Evolutionary conservation across 2,797 vertebrate genomes (phyloP), one percentile per base, ranked within the genome.

Genomic region (Smutsia gigantea): DNA sequence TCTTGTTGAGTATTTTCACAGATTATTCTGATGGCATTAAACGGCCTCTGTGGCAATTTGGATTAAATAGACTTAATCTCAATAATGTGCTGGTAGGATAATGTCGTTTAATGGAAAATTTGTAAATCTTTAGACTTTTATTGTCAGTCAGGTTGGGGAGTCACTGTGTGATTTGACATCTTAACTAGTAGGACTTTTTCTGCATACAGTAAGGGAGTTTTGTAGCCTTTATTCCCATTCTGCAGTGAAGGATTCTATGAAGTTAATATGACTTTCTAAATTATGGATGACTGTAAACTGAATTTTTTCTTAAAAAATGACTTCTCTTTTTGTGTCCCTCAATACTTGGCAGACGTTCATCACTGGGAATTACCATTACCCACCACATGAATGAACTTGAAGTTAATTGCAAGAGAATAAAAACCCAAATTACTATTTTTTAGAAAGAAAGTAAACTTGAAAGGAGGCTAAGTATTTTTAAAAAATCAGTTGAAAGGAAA

Each of bases 1-100:
- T 75, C 66, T 66, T 87, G 31, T 31, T 92, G 82, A 79, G 27
- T 87, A 89, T 89, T 96, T 97, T 95, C 66, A 95, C 74, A 93
- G 59, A 81, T 96, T 55, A 77, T 87, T 95, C 31, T 96, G 74
- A 93, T 92, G 90, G 49, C 42, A 95, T 96, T 93, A 95, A 87
- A 84, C 55, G 15, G 93, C 64, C 87, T 96, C 75, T 91, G 42
- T 94, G 84, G 69, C 66, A 42, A 66, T 94, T 92, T 74, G 59
- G 59, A 87, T 94, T 91, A 84, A 55, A 63, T 83, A 55, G 39
- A 95, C 53, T 72, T 95, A 87, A 93, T 94, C 37, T 93, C 49
- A 87, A 15, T 92, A 89, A 88, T 85, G 74, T 96, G 37, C 88
- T 94, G 49, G 39, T 74, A 72, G 42, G 57, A 61, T 94, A 94